Conservation (phyloP, 2,113 vertebrate species). For the Tonatia bakeri region DNA sequence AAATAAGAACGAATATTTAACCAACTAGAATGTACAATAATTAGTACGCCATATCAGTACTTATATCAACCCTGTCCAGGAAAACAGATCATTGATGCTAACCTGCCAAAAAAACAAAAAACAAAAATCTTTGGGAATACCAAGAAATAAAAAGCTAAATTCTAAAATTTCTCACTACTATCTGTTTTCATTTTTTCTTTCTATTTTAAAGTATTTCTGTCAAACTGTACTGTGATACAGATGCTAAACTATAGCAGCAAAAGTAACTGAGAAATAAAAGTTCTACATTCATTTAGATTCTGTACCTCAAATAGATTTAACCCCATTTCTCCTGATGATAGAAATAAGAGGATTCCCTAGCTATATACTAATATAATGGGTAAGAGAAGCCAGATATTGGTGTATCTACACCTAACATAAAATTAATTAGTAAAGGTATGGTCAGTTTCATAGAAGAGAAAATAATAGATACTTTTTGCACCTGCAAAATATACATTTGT, state of each 20-base stretch:
- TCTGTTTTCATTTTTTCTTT: not conserved
- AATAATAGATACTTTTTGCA: not conserved
- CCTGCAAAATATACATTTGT: not conserved
- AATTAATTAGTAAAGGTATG: not conserved
- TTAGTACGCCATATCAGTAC: not conserved
- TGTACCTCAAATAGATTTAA: not conserved
- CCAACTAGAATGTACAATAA: not conserved
- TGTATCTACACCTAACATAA: not conserved
- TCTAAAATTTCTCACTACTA: not conserved
- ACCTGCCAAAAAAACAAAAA: not conserved
- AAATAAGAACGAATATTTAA: not conserved
- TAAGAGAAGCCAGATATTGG: not conserved
- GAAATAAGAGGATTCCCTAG: not conserved
- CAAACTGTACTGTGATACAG: not conserved
- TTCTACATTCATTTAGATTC: not conserved
- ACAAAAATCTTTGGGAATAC: not conserved
- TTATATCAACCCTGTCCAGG: not conserved
- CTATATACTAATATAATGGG: not conserved
- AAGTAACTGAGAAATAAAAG: not conserved
- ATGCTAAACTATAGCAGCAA: not conserved
- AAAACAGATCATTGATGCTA: not conserved
- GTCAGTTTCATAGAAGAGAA: conserved; percentile 4
- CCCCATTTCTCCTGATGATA: not conserved
- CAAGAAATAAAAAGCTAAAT: not conserved
- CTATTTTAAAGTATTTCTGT: not conserved